Conservation (phyloP, 1,140 invertebrate genomes). For the Formica exsecta region DNA sequence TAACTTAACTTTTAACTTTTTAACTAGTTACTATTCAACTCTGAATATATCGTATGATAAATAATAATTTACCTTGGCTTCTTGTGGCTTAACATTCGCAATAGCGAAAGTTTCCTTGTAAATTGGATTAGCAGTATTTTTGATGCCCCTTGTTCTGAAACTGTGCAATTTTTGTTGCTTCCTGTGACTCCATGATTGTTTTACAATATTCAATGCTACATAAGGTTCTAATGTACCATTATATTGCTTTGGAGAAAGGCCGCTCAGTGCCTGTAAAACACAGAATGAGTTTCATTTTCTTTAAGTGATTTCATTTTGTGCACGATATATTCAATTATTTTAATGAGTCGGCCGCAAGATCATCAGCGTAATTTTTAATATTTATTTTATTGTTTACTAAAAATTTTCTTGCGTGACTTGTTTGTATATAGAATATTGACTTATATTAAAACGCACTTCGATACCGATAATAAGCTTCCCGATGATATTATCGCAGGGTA, state of each 20-base stretch:
- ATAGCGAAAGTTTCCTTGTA: conserved; percentile 85
- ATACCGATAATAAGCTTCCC: conserved; percentile 85
- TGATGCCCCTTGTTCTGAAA: conserved; percentile 83
- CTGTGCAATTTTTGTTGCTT: conserved; percentile 83
- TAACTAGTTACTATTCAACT: no score
- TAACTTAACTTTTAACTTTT: no score
- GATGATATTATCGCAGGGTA: conserved; percentile 77
- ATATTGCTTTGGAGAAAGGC: conserved; percentile 85
- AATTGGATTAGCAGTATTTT: conserved; percentile 84
- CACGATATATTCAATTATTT: neutral
- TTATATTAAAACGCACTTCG: conserved; percentile 77
- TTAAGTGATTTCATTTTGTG: neutral
- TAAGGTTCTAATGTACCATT: conserved; percentile 85
- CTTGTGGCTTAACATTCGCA: conserved; percentile 80
- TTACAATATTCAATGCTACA: conserved; percentile 82
- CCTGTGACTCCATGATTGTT: conserved; percentile 83
- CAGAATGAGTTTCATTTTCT: neutral
- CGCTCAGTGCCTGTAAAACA: conserved; percentile 80
- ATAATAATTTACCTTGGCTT: conserved; percentile 80
- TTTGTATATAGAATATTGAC: neutral
- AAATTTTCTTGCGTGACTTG: neutral
- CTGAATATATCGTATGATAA: neutral
- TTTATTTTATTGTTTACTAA: neutral
- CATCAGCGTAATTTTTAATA: conserved; percentile 10
- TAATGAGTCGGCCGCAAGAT: neutral